Percentiles rank a stretch among this genome's conserved stretches.
These are phyloP conservation scores for Physocephala rufipes DNA, from an alignment of 2,888 invertebrate species.

Conservation along the genomic window DNA sequence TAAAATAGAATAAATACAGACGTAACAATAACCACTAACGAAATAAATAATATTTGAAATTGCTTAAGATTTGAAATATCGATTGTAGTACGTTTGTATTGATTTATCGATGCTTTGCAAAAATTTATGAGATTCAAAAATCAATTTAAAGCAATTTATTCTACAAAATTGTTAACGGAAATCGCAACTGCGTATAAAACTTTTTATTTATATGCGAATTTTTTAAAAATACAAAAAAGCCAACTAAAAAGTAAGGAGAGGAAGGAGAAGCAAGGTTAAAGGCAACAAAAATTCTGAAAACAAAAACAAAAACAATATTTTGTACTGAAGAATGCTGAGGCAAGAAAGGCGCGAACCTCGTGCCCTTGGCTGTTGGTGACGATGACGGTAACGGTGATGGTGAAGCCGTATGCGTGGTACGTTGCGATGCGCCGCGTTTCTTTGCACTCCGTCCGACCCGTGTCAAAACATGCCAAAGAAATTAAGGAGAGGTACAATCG, in stretches of 20 bases:
- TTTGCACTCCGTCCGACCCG: constrained; percentile 39
- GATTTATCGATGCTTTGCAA: neutral
- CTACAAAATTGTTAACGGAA: constrained; percentile 47
- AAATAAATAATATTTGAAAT: no score
- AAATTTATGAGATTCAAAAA: constrained; percentile 6
- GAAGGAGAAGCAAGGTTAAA: neutral
- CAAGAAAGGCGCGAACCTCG: neutral
- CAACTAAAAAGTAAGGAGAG: no score
- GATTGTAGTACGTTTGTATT: no score
- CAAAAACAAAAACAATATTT: constrained; percentile 13
- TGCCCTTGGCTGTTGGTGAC: neutral
- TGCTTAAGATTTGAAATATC: no score
- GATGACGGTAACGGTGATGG: no score
- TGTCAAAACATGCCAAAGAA: constrained; percentile 42
- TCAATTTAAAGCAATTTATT: constrained; percentile 20
- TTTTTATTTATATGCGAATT: constrained; percentile 53
- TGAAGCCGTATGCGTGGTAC: neutral
- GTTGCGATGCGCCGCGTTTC: constrained; percentile 39
- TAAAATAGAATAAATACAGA: no score
- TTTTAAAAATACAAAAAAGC: constrained; percentile 32
- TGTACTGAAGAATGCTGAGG: constrained; percentile 19
- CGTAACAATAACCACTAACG: no score
- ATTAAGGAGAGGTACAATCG: constrained; percentile 10
- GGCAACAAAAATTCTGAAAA: constrained; percentile 3
- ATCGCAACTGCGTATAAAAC: constrained; percentile 47